A percentile compares a stretch with the other conserved stretches of the same genome.
phyloP scores from a whole-genome alignment of 2,797 vertebrate genomes.

The Pantherophis vulpinus region DNA sequence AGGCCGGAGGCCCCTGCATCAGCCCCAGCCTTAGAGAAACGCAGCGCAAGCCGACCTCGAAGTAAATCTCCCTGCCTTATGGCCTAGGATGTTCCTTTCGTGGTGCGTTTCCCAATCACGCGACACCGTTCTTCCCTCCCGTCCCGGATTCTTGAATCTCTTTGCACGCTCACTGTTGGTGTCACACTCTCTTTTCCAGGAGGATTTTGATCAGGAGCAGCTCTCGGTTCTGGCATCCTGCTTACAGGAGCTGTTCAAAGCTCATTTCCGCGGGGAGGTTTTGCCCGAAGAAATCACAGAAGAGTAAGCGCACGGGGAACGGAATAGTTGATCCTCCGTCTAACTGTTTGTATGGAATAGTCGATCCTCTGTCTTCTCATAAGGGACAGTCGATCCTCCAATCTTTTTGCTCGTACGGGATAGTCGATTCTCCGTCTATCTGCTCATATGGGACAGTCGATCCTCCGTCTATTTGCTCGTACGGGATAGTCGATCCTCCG shows the following conservation, averaged over 20 bases:
- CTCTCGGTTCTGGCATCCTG: conserved; percentile 89
- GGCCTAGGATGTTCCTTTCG: not conserved
- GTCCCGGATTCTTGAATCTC: too few relatives aligned
- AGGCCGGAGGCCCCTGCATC: not conserved
- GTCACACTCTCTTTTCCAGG: conserved; percentile 66
- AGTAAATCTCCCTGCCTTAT: not conserved
- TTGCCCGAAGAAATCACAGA: conserved; percentile 93
- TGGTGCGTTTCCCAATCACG: not conserved
- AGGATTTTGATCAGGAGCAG: conserved; percentile 95
- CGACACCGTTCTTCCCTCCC: too few relatives aligned
- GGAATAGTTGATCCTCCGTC: not conserved
- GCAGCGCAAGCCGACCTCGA: not conserved
- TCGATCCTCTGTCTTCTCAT: not conserved
- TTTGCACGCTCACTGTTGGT: not conserved
- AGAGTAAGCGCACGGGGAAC: conserved; percentile 75
- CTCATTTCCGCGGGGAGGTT: conserved; percentile 92
- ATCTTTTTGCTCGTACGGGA: fast-evolving
- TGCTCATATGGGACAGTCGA: fast-evolving
- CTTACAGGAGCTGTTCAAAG: conserved; percentile 92
- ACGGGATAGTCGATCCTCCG: not conserved
- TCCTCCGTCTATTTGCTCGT: too few relatives aligned
- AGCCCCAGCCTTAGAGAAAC: not conserved
- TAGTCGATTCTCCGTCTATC: not conserved
- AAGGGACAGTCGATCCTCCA: fast-evolving
- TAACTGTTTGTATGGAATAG: too few relatives aligned